phyloP scores from a whole-genome alignment of 2,888 invertebrate genomes.

The Oligia latruncula region DNA sequence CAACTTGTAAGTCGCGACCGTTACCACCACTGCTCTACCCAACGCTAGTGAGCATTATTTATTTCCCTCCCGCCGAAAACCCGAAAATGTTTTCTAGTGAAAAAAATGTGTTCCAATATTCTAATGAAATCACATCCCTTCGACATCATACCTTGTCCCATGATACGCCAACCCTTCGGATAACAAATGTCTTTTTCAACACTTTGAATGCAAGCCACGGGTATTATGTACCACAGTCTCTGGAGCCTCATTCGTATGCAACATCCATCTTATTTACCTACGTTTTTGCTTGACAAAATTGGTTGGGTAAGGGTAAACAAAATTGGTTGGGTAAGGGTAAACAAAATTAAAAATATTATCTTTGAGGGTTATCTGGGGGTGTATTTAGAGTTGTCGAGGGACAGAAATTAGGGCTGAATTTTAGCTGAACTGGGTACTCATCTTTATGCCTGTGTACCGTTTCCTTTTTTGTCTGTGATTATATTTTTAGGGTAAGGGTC shows the following conservation, averaged over 20 bases:
- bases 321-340: slow-evolving; percentile 39
- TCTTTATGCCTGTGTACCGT: slow-evolving; percentile 23
- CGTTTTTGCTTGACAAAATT: slow-evolving; percentile 57
- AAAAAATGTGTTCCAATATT: slow-evolving; percentile 22
- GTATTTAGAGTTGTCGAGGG: slow-evolving; percentile 57
- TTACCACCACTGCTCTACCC: neutral
- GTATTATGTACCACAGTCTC: slow-evolving; percentile 62
- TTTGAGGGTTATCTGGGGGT: slow-evolving; percentile 52
- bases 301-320: slow-evolving; percentile 34
- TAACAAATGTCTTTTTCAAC: slow-evolving; percentile 63
- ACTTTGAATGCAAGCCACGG: slow-evolving; percentile 67
- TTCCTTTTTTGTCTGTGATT: slow-evolving; percentile 42
- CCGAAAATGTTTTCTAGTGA: neutral
- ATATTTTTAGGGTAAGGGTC: slow-evolving; percentile 42
- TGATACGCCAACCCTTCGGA: slow-evolving; percentile 59
- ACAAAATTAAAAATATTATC: slow-evolving; percentile 66
- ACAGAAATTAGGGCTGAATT: slow-evolving; percentile 34
- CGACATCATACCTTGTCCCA: slow-evolving; percentile 26
- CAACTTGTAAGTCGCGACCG: too few relatives aligned
- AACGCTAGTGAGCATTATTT: neutral
- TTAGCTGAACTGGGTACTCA: slow-evolving; percentile 32
- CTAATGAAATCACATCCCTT: slow-evolving; percentile 36
- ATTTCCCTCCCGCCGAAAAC: neutral
- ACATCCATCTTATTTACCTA: slow-evolving; percentile 70
- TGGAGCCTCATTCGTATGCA: slow-evolving; percentile 72